phyloP scores from a whole-genome alignment of 2,888 invertebrate species.

The Dione juno region DNA sequence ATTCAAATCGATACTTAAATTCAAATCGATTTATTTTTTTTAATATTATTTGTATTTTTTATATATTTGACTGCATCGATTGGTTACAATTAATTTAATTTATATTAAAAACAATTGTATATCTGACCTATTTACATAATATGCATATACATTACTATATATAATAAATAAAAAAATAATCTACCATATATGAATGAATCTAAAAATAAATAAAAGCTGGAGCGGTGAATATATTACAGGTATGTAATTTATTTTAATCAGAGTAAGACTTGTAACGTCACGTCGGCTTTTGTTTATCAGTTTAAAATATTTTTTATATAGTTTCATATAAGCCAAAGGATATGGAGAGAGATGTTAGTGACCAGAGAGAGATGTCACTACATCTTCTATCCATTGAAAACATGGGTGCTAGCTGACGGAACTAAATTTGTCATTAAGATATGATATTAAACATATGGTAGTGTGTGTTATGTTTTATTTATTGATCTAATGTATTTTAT shows the following conservation, averaged over 20 bases:
- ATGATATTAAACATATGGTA: no score
- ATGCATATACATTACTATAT: no score
- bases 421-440: no score
- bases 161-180: background rate
- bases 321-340: no score
- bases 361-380: background rate
- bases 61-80: background rate
- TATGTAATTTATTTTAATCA: slow-evolving; percentile 21
- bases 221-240: background rate
- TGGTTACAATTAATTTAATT: background rate
- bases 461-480: no score
- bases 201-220: background rate
- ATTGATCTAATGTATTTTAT: no score
- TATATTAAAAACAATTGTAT: background rate
- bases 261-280: background rate
- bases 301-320: no score
- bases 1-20: background rate
- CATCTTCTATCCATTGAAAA: background rate
- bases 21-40: background rate
- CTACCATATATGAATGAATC: background rate
- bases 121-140: background rate
- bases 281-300: background rate
- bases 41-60: background rate
- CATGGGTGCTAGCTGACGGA: background rate
- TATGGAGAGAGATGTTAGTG: background rate